Evolutionary conservation across 2,113 vertebrate genomes (phyloP).

Genomic region (Corythornis cristatus): DNA sequence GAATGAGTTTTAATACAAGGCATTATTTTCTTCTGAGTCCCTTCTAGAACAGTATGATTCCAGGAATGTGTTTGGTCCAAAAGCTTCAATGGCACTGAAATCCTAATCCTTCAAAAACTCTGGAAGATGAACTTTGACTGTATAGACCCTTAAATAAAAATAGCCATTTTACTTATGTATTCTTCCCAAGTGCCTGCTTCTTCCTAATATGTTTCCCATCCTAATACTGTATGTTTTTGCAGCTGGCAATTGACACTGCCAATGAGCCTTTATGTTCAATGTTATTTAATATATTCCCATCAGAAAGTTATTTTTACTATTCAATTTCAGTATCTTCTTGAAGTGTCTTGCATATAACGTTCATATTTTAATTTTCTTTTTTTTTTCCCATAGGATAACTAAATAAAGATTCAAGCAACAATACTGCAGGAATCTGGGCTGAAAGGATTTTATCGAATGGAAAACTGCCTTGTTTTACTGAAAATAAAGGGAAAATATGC

Average conservation of each 20-base stretch:
- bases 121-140: slow-evolving; percentile 57
- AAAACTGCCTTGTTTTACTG: background rate
- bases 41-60: background rate
- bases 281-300: slow-evolving; percentile 67
- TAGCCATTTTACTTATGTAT: slow-evolving; percentile 41
- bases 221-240: slow-evolving; percentile 66
- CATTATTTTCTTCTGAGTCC: rapidly evolving
- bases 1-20: background rate
- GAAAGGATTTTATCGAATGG: background rate
- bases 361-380: slow-evolving; percentile 42
- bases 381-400: slow-evolving; percentile 66
- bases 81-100: background rate
- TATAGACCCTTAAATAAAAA: slow-evolving; percentile 59
- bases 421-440: slow-evolving; percentile 4
- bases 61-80: background rate
- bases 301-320: slow-evolving; percentile 69
- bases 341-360: slow-evolving; percentile 28
- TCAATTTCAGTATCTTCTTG: slow-evolving; percentile 42
- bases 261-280: slow-evolving; percentile 61
- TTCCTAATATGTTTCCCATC: slow-evolving; percentile 65
- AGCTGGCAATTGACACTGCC: slow-evolving; percentile 70
- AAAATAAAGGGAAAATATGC: background rate
- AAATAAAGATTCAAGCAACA: slow-evolving; percentile 29
- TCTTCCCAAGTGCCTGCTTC: slow-evolving; percentile 64
- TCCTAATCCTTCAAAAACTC: slow-evolving; percentile 7